phyloP scores from a whole-genome alignment of 37 sponge, comb jelly and placozoan genomes.

The Eunapius fragilis region DNA sequence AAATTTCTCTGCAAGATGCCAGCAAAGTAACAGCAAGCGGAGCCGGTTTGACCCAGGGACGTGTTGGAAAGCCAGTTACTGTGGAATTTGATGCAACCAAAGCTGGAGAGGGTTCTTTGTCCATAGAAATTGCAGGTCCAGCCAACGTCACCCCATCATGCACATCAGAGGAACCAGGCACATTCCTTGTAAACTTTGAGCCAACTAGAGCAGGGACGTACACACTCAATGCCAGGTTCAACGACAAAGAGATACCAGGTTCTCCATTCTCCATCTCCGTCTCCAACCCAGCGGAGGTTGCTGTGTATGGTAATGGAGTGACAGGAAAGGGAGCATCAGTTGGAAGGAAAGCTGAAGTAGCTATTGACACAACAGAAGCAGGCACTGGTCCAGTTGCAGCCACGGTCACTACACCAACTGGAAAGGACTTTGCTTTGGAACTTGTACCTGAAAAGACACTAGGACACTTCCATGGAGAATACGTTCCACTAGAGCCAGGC shows the following conservation, averaged over 20 bases:
- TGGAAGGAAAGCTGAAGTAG: slow-evolving; percentile 63
- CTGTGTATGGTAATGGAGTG: slow-evolving; percentile 83
- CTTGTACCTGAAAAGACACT: not conserved
- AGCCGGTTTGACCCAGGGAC: slow-evolving; percentile 49
- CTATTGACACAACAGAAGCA: slow-evolving; percentile 77
- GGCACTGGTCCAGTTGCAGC: slow-evolving; percentile 73
- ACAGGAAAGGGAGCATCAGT: slow-evolving; percentile 80
- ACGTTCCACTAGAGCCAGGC: slow-evolving; percentile 72
- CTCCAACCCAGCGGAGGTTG: slow-evolving; percentile 74
- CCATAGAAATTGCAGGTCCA: slow-evolving; percentile 65
- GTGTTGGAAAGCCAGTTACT: slow-evolving; percentile 35
- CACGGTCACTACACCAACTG: slow-evolving; percentile 65
- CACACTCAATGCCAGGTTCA: slow-evolving; percentile 60
- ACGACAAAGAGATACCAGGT: slow-evolving; percentile 70
- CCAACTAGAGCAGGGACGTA: slow-evolving; percentile 71
- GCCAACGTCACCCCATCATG: slow-evolving; percentile 20
- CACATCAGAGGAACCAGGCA: slow-evolving; percentile 65
- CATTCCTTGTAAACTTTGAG: slow-evolving; percentile 46
- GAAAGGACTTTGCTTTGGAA: slow-evolving; percentile 36
- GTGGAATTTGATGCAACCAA: slow-evolving; percentile 71
- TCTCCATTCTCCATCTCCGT: slow-evolving; percentile 82
- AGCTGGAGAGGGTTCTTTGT: slow-evolving; percentile 84
- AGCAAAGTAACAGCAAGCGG: slow-evolving; percentile 66
- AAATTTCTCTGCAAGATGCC: slow-evolving; percentile 55
- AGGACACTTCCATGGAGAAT: slow-evolving; percentile 40